phyloP scores from a whole-genome alignment of 2,113 vertebrate species.

The Tor tambroides region DNA sequence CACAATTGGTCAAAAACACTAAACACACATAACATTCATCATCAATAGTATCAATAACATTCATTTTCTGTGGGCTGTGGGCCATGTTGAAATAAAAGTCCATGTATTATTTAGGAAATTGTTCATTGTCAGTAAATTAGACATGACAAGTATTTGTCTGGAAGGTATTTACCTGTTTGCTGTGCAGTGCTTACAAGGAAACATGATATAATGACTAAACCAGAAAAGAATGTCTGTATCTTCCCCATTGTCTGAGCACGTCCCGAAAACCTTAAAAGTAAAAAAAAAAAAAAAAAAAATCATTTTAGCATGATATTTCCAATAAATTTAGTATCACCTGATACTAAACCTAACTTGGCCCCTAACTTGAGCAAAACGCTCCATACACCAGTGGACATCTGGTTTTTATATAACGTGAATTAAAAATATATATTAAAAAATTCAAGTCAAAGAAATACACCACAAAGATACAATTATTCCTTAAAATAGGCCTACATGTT shows the following conservation, averaged over 20 bases:
- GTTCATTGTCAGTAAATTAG: neutral
- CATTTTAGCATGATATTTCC: neutral
- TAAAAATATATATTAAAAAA: neutral
- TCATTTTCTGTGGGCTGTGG: neutral
- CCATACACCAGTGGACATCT: neutral
- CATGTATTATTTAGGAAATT: neutral
- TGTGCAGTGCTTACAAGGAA: slow-evolving; percentile 45
- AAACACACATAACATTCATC: neutral
- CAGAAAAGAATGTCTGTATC: slow-evolving; percentile 31
- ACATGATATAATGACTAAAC: slow-evolving; percentile 43
- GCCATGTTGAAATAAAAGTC: neutral
- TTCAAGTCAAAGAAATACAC: neutral
- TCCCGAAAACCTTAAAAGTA: neutral
- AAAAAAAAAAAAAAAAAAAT: neutral
- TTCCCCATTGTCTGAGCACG: slow-evolving; percentile 43
- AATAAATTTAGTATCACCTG: neutral
- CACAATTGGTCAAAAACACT: neutral
- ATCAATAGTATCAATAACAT: neutral
- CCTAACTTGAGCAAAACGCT: neutral
- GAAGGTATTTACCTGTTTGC: slow-evolving; percentile 46
- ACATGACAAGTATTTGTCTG: neutral
- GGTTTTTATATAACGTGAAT: neutral
- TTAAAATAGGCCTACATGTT: neutral
- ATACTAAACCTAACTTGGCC: neutral
- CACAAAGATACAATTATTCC: neutral